Evolutionary conservation across 2,797 vertebrate genomes (phyloP).

Genomic region (Threskiornis aethiopicus): DNA sequence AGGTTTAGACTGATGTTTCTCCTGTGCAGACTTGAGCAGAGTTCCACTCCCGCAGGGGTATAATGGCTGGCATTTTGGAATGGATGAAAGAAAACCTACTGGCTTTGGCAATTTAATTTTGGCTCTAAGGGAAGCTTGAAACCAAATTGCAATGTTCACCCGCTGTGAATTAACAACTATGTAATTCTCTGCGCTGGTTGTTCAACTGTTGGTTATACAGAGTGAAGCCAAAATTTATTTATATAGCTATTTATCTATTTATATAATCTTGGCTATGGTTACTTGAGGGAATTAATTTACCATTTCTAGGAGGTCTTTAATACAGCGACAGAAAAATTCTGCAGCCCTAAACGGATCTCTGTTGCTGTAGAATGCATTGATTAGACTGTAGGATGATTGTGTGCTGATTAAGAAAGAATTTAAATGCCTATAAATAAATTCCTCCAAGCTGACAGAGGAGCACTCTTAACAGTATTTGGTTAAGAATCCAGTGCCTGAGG

Average conservation of each 20-base stretch:
- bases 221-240: neutral
- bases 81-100: neutral
- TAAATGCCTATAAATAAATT: constrained; percentile 34
- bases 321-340: neutral
- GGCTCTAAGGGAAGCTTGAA: neutral
- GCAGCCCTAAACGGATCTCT: neutral
- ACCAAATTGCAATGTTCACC: neutral
- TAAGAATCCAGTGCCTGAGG: neutral
- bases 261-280: neutral
- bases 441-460: neutral
- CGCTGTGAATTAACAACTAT: neutral
- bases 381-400: neutral
- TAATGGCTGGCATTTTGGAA: neutral
- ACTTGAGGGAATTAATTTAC: neutral
- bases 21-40: neutral
- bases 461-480: neutral
- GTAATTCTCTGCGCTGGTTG: neutral
- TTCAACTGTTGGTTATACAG: neutral
- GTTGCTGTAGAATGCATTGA: neutral
- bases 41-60: neutral
- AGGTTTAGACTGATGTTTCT: neutral
- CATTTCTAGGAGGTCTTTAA: neutral
- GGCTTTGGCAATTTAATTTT: neutral
- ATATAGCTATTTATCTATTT: neutral
- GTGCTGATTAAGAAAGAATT: constrained; percentile 10